Base-by-base conservation (phyloP, 2,888 invertebrate genomes). In the Crossocerus cetratus region DNA sequence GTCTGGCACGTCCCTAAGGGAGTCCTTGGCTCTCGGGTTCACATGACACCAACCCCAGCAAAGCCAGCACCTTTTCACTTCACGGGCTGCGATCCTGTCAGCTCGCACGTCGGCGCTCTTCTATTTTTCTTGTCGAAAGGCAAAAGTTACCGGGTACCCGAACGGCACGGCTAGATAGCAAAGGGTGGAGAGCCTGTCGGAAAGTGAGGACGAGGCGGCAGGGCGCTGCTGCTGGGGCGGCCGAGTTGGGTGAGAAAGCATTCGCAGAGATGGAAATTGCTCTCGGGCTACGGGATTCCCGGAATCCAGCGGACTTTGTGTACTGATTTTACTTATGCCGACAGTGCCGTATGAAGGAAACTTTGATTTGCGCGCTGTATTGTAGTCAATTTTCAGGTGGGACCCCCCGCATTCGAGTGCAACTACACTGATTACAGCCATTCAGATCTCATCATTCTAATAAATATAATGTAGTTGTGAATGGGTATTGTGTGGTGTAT, bases 231-330 rank as follows among this genome's bases (percentile, higher is more conserved):
- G 54, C 2, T 8, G 11, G 20, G 59, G 14, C n/a, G 16, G 11
- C 65, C 65, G 62, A 66, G 49, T 60, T 69, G 32, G 77, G 74
- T 78, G 77, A 74, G 32, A 72, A 82, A 71, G 74, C 75, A 67
- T 80, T 78, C 74, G 61, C 75, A 76, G 32, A 32, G 77, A 84
- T 84, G 83, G 78, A 84, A 84, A 83, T 81, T 72, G 78, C 76
- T 81, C 73, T 78, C 76, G 74, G 81, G 80, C 72, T 80, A 77
- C 77, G 76, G 75, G 64, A 14, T 55, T 21, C 22, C 64, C 69
- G 62, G 71, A 32, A 32, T 32, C 32, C 32, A 32, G 32, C 32
- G 11, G 32, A 32, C 32, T 32, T 32, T 32, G 32, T 32, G 32
- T 32, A 32, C 32, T 32, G 32, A 32, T 59, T 65, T 55, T 66